Base-by-base conservation (phyloP, 1,140 invertebrate genomes). In the Rhynchophorus ferrugineus region DNA sequence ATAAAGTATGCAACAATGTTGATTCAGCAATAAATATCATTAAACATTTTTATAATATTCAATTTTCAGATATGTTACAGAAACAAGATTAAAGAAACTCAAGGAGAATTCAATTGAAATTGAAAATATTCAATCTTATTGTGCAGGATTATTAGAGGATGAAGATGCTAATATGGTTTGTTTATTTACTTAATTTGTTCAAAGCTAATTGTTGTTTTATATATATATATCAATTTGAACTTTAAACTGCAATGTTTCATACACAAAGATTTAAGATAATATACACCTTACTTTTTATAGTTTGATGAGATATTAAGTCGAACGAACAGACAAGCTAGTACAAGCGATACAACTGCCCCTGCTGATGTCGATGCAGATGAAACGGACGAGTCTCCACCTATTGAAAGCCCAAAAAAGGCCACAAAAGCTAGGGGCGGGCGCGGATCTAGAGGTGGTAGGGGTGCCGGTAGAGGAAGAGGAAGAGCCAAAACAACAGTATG, bases 41-140 rank as follows among this genome's bases (percentile, higher is more conserved):
- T 34, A n/a, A 24, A n/a, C n/a, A 3, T 36, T n/a, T 16, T 43
- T 20, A 3, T 7, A 9, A 21, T 18, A 6, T 6, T 3, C 6
- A 16, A 14, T 42, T 7, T 19, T 42, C 6, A 8, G 3, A 3
- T 16, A 9, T 9, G 17, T 6, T n/a, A 20, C 11, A 21, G 19
- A 20, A 20, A 13, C 5, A 21, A n/a, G 11, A n/a, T 44, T 44
- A n/a, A 47, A 61, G 56, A 50, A 65, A 56, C n/a, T 69, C 57
- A 58, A 72, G 64, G 49, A 58, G 36, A 71, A 78, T 34, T 7
- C 58, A 0, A 44, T 66, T 29, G 66, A 70, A 46, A 56, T 74
- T 19, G 58, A 69, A 44, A 56, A 60, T 52, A 49, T 70, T 37
- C 46, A 60, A 19, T 35, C 36, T 22, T 56, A 45, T 37, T 21